Conservation (phyloP, 2,888 invertebrate species). For the Synanthedon formicaeformis region DNA sequence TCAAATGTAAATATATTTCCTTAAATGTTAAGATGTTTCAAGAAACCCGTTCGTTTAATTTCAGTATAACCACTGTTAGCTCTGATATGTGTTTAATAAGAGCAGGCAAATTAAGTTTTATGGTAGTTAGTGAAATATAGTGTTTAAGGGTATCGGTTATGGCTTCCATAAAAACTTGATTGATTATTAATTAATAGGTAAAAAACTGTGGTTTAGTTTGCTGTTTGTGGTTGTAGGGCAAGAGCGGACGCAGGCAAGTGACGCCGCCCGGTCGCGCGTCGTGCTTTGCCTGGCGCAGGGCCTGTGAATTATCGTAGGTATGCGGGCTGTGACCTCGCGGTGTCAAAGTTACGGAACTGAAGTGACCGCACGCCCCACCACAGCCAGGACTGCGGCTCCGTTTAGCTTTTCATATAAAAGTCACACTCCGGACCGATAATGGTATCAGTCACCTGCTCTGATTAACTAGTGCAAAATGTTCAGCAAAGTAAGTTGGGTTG, state of each 20-base stretch:
- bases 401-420: constrained; percentile 69
- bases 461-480: constrained; percentile 67
- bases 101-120: too few relatives aligned
- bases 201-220: not conserved
- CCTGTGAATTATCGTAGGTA: constrained; percentile 38
- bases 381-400: constrained; percentile 48
- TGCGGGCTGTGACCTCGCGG: constrained; percentile 57
- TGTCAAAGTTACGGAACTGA: constrained; percentile 70
- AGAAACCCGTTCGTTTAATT: too few relatives aligned
- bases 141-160: too few relatives aligned
- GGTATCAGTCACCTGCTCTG: constrained; percentile 66
- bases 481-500: constrained; percentile 54
- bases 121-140: too few relatives aligned
- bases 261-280: too few relatives aligned
- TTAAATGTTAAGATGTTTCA: too few relatives aligned
- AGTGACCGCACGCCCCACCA: constrained; percentile 61
- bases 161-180: too few relatives aligned
- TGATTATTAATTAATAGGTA: not conserved
- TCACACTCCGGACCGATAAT: constrained; percentile 53
- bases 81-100: too few relatives aligned
- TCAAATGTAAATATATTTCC: too few relatives aligned
- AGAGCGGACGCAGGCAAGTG: too few relatives aligned
- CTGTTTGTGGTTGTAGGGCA: too few relatives aligned
- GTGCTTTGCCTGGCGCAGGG: constrained; percentile 2
- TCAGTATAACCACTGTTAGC: too few relatives aligned